Evolutionary conservation across 2,113 vertebrate species (phyloP), one percentile per base, ranked within the genome.

Genomic region (Tylochromis polylepis): DNA sequence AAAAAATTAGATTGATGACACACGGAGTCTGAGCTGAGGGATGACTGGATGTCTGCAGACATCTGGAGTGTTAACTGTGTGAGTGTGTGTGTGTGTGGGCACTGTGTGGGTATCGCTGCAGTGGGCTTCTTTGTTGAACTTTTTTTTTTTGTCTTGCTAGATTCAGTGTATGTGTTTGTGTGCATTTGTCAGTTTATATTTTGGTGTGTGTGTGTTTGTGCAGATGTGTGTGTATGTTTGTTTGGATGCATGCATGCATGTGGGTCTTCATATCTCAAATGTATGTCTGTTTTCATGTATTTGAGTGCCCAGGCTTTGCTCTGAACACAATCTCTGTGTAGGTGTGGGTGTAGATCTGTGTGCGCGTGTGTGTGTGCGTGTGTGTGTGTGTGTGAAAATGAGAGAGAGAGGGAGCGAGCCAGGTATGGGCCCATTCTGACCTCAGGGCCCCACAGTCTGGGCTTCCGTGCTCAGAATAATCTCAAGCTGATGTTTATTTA

Each of bases 401-500:
- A 59, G 59, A 38, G 36, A 43, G 46, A 1, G 75, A 22, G 65
- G 5, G 70, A 38, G 27, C 1, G 81, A 88, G 90, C 62, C 94
- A 95, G 94, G 92, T 94, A 94, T 84, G 90, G 89, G 86, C 91
- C 91, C 92, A 92, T 90, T 92, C 93, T 94, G 89, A 95, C 94
- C 93, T 86, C 89, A 83, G 93, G 94, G 91, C 92, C 90, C 78
- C 83, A 65, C 65, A 41, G 92, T 94, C 91, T 93, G 84, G 89
- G 91, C 88, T 87, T 94, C 88, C 91, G 87, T 94, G 92, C 91
- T 93, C 67, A 18, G 94, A 96, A 95, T 94, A 95, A 95, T 95
- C 92, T 93, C 85, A 59, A 90, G 86, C 88, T 94, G 94, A 96
- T 96, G 94, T 95, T 96, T 96, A 96, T 96, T 96, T 95, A 95